These are phyloP conservation scores for Litocranius walleri DNA, from an alignment of 2,113 vertebrate species.

Conservation along the genomic window DNA sequence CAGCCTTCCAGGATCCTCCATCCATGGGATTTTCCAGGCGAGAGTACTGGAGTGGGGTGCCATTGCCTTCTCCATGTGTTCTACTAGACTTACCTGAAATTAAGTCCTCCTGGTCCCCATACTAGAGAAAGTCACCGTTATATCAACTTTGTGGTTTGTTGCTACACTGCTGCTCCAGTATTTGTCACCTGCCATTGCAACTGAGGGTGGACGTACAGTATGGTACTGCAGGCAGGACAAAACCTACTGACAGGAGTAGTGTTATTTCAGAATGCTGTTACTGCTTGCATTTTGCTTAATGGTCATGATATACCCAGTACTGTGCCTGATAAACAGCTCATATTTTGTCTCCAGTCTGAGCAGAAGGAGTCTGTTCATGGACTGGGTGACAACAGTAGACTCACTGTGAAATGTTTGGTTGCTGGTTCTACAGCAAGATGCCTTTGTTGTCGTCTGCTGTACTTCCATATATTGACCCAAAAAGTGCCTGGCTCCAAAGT, in stretches of 20 bases:
- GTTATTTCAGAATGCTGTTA: not conserved
- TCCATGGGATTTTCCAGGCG: no score
- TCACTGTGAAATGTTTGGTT: not conserved
- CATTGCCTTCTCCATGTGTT: no score
- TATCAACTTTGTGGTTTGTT: not conserved
- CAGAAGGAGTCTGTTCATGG: not conserved
- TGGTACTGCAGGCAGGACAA: not conserved
- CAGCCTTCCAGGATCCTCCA: no score
- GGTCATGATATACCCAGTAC: not conserved
- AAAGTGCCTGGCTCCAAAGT: no score
- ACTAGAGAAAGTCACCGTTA: accelerated
- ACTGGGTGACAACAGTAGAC: not conserved
- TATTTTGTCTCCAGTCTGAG: not conserved
- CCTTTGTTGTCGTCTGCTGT: not conserved
- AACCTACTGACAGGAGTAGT: not conserved
- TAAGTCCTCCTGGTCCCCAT: not conserved
- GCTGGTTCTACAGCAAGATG: not conserved
- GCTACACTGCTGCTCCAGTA: not conserved
- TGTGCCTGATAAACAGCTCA: not conserved
- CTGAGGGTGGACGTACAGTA: not conserved
- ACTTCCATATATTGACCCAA: not conserved
- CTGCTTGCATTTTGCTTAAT: not conserved
- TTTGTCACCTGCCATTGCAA: not conserved
- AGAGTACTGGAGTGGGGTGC: no score
- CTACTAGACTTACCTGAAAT: not conserved